Evolutionary conservation across 2,797 vertebrate genomes (phyloP).

Genomic region (Echeneis naucrates): DNA sequence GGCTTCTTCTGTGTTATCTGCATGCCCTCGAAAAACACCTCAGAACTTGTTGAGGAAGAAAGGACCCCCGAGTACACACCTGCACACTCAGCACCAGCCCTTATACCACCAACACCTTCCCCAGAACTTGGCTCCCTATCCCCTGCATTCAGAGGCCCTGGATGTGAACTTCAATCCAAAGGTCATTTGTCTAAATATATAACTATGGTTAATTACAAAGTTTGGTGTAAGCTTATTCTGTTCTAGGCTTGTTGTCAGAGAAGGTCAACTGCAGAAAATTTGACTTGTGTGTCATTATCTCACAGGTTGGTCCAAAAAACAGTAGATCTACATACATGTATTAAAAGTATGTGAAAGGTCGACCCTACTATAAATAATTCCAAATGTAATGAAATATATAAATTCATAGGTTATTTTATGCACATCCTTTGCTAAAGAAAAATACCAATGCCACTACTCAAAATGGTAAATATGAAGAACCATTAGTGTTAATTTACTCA

Average conservation of each 20-base stretch:
- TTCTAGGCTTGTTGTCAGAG: neutral
- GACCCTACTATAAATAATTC: too few species aligned
- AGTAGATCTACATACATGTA: neutral
- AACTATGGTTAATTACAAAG: neutral
- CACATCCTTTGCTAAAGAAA: neutral
- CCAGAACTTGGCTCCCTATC: slow-evolving; percentile 65
- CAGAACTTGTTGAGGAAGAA: slow-evolving; percentile 81
- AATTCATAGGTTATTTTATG: neutral
- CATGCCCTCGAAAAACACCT: slow-evolving; percentile 76
- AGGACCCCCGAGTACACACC: slow-evolving; percentile 65
- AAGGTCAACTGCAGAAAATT: neutral
- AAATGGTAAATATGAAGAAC: too few species aligned
- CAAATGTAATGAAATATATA: neutral
- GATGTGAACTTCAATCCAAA: slow-evolving; percentile 97
- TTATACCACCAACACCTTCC: slow-evolving; percentile 67
- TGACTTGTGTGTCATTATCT: neutral
- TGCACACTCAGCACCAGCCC: slow-evolving; percentile 70
- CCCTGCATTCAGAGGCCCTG: slow-evolving; percentile 80
- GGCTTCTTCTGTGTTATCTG: slow-evolving; percentile 86
- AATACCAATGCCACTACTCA: too few species aligned
- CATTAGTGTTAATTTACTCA: neutral
- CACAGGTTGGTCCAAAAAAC: neutral
- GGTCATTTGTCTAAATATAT: slow-evolving; percentile 44
- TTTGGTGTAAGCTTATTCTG: neutral
- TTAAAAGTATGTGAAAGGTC: too few species aligned